Conservation (phyloP, 2,797 vertebrate genomes). For the Enteromius viviparus region DNA sequence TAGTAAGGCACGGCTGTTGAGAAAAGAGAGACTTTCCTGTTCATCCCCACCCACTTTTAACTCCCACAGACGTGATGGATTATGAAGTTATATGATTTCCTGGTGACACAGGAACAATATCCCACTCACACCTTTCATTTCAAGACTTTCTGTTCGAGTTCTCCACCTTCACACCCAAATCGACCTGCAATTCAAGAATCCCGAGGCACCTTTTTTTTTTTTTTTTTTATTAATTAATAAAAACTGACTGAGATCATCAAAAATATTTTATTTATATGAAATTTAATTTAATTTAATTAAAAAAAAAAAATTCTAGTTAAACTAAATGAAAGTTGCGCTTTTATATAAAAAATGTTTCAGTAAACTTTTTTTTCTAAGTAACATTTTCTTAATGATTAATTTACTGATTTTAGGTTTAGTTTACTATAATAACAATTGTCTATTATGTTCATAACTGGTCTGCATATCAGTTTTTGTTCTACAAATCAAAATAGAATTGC, state of each 20-base stretch:
- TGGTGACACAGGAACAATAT: slow-evolving; percentile 23
- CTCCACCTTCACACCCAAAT: not conserved
- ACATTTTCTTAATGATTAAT: no score
- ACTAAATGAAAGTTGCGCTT: no score
- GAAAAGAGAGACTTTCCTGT: slow-evolving; percentile 39
- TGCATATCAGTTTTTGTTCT: not conserved
- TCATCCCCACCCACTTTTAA: slow-evolving; percentile 36
- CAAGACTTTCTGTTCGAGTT: not conserved
- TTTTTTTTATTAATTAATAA: no score
- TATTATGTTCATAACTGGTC: not conserved
- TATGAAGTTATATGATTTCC: slow-evolving; percentile 62
- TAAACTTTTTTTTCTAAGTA: no score
- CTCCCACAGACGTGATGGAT: slow-evolving; percentile 65
- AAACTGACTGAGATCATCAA: not conserved
- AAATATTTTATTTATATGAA: not conserved
- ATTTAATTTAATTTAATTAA: no score
- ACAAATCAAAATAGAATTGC: not conserved
- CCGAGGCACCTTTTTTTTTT: not conserved
- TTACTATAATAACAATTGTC: not conserved
- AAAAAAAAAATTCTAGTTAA: no score
- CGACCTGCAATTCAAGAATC: not conserved
- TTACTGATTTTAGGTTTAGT: not conserved
- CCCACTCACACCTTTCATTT: not conserved
- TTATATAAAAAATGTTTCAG: no score
- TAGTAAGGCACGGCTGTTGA: not conserved